phyloP scores from a whole-genome alignment of 2,888 invertebrate genomes.

The Andricus curvator region DNA sequence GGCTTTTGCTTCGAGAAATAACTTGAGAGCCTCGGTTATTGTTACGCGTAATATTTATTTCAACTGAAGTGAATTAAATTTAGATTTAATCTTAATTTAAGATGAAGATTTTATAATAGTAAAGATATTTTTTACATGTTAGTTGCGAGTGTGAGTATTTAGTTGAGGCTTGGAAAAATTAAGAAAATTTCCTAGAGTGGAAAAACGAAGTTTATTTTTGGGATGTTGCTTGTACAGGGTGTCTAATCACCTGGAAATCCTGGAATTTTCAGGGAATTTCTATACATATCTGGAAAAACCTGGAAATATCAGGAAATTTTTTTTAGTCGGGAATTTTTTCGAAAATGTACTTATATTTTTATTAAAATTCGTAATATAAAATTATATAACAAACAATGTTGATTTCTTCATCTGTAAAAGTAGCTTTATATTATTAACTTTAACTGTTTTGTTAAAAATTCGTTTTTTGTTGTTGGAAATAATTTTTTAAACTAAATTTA shows the following conservation, averaged over 20 bases:
- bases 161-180: constrained; percentile 4
- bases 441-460: no score
- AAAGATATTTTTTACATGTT: constrained; percentile 11
- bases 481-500: no score
- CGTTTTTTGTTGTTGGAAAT: no score
- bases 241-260: no score
- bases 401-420: no score
- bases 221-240: constrained; percentile 22
- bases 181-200: not conserved
- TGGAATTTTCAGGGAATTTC: no score
- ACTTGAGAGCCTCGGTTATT: not conserved
- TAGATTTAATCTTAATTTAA: not conserved
- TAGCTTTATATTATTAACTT: no score
- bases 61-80: not conserved
- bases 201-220: not conserved
- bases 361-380: no score
- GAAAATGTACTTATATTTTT: no score
- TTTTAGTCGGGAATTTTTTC: no score
- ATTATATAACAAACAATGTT: no score
- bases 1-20: not conserved
- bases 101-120: not conserved
- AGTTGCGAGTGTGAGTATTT: constrained; percentile 21
- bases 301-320: not conserved
- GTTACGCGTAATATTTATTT: not conserved
- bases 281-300: no score